Conservation (phyloP, 1,140 invertebrate genomes). For the Megalonaias nervosa region DNA sequence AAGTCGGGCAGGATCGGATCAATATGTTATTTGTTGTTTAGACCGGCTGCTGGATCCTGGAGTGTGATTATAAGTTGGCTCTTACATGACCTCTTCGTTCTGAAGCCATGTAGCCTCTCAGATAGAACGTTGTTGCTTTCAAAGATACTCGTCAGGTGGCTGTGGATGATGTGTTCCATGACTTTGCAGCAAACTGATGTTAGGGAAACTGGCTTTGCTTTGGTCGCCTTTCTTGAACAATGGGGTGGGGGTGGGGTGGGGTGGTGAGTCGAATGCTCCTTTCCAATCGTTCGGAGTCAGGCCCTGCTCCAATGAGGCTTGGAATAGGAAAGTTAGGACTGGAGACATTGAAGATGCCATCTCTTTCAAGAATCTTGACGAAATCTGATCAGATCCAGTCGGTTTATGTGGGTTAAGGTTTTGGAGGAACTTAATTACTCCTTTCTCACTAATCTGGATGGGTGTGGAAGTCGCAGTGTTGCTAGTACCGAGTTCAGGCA, state of each 20-base stretch:
- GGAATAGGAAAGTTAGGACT: conserved; percentile 31
- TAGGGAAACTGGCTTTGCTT: conserved; percentile 38
- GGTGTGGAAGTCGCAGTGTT: background rate
- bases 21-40: background rate
- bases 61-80: conserved; percentile 13
- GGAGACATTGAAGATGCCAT: background rate
- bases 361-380: background rate
- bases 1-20: background rate
- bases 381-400: conserved; percentile 29
- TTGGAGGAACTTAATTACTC: conserved; percentile 21
- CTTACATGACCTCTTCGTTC: conserved; percentile 26
- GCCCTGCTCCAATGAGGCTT: conserved; percentile 10
- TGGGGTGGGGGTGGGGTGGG: conserved; percentile 17
- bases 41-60: too few species aligned
- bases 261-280: background rate
- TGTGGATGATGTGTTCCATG: conserved; percentile 33
- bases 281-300: conserved; percentile 27
- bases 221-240: conserved; percentile 35
- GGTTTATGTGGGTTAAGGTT: conserved; percentile 27
- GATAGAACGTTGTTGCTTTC: conserved; percentile 19
- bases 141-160: conserved; percentile 24
- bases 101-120: conserved; percentile 29
- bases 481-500: conserved; percentile 15
- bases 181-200: conserved; percentile 34
- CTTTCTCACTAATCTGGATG: conserved; percentile 7